Evolutionary conservation across 2,888 invertebrate species (phyloP), one percentile per base, ranked within the genome.

Genomic region (Furcula furcula): DNA sequence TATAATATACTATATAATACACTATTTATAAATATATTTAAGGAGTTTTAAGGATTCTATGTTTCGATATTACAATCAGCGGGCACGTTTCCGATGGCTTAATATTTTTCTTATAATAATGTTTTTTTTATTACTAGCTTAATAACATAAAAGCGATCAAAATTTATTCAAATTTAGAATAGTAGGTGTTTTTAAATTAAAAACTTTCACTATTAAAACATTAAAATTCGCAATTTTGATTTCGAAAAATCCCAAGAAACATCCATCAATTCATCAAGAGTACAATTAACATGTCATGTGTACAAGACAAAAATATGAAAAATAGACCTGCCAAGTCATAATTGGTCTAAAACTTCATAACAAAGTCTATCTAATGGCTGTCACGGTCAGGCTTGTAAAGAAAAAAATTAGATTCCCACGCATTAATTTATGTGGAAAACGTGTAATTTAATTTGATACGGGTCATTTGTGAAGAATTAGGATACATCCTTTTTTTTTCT

Each of bases 371-470:
- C 46, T 57, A 58, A 59, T 55, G 45, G 40, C 60, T 59, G 67
- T 60, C 70, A 67, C 45, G 64, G 62, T 38, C 64, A 46, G 38
- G 49, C 61, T 62, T 60, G n/a, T 66, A 54, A 30, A 34, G 45
- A 51, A 59, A 54, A 67, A 65, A 69, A 56, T 43, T 13, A 18
- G 36, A 51, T 75, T 83, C 82, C 65, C 81, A 82, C 79, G 77
- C 71, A 67, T 61, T 68, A 70, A 75, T 79, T 77, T 66, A 56
- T 68, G 76, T 65, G 50, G 63, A 61, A 67, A 69, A 74, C 66
- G 66, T 76, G 61, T 76, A 73, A 82, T 78, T 77, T 78, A 70
- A 75, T 79, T 75, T 71, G 80, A 73, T 64, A 60, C 68, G 73
- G 76, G 60, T 60, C 47, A 64, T 75, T 69, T 67, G 35, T 35